phyloP scores from a whole-genome alignment of 1,140 invertebrate genomes.

The Oryctes rhinoceros region DNA sequence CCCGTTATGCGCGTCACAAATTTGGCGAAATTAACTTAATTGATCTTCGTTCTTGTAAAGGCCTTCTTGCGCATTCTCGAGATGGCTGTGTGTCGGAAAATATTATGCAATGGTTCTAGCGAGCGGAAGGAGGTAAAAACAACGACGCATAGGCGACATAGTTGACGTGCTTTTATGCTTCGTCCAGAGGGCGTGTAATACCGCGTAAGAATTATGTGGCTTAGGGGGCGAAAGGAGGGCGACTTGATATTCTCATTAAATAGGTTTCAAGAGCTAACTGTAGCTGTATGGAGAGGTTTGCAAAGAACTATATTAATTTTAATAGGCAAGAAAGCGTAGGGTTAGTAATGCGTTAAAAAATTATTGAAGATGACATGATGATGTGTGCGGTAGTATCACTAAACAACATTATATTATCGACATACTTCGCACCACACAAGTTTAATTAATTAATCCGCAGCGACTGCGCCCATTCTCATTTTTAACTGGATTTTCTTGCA shows the following conservation, averaged over 20 bases:
- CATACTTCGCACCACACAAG: too few species aligned
- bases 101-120: neutral
- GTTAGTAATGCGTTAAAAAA: too few species aligned
- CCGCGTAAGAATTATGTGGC: neutral
- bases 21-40: conserved; percentile 39
- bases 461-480: too few species aligned
- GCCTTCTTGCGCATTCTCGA: conserved; percentile 10
- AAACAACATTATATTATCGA: too few species aligned
- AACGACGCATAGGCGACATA: neutral
- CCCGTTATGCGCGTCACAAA: conserved; percentile 25
- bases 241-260: neutral
- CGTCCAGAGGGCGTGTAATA: neutral
- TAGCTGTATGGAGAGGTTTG: too few species aligned
- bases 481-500: too few species aligned
- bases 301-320: too few species aligned
- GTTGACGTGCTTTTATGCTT: conserved; percentile 27
- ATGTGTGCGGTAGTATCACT: too few species aligned
- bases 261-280: too few species aligned
- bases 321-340: too few species aligned
- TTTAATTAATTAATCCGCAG: too few species aligned
- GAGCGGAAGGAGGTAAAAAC: conserved; percentile 16
- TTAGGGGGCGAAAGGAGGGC: neutral
- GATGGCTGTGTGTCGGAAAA: conserved; percentile 2
- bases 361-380: too few species aligned
- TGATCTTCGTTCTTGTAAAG: conserved; percentile 28